A percentile compares a stretch with the other conserved stretches of the same genome.
These are phyloP conservation scores for Latheticus oryzae DNA, from an alignment of 2,888 invertebrate species.

Conservation along the genomic window DNA sequence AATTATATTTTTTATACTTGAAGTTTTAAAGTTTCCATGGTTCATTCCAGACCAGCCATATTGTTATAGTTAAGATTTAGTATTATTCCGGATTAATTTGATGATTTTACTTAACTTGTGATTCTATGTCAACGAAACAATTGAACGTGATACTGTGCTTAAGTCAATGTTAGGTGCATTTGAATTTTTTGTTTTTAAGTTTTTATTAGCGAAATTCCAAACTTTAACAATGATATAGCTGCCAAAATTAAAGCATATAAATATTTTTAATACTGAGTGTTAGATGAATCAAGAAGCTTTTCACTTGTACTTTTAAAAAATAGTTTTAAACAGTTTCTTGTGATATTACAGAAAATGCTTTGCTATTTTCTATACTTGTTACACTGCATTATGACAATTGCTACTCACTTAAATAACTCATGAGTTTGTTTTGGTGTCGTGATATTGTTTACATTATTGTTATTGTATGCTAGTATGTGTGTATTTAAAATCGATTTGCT, in stretches of 20 bases:
- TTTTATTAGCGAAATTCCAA: too few species aligned
- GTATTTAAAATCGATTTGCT: slow-evolving; percentile 7
- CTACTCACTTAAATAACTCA: not conserved
- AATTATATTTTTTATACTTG: slow-evolving; percentile 12
- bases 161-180: slow-evolving; percentile 12
- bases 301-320: slow-evolving; percentile 15
- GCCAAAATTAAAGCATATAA: slow-evolving; percentile 26
- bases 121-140: slow-evolving; percentile 24
- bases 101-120: too few species aligned
- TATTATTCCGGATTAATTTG: slow-evolving; percentile 16
- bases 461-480: not conserved
- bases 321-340: slow-evolving; percentile 18
- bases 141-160: slow-evolving; percentile 24
- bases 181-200: slow-evolving; percentile 6
- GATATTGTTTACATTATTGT: slow-evolving; percentile 11
- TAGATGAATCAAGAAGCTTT: slow-evolving; percentile 15
- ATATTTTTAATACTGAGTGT: slow-evolving; percentile 29
- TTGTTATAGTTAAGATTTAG: slow-evolving; percentile 13
- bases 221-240: slow-evolving; percentile 11
- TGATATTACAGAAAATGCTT: slow-evolving; percentile 24
- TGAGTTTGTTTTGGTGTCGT: slow-evolving; percentile 10
- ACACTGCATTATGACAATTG: slow-evolving; percentile 15
- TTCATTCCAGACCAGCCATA: slow-evolving; percentile 34
- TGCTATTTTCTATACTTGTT: slow-evolving; percentile 32
- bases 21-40: slow-evolving; percentile 29